phyloP scores from a whole-genome alignment of 2,113 vertebrate genomes.

The Oreocharis arfaki region DNA sequence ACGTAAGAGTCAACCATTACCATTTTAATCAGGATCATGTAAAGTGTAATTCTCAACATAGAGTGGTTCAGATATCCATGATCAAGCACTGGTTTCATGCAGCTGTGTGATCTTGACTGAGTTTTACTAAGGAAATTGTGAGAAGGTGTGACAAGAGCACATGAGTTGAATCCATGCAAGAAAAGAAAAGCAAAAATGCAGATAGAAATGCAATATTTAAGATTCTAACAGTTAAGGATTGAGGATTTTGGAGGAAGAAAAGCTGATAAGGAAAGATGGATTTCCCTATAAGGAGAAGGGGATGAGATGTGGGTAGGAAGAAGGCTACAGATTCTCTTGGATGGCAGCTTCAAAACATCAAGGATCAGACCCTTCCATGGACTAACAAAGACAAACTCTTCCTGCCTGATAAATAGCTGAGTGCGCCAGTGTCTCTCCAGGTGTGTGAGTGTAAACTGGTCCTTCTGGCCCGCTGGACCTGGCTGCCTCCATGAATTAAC shows the following conservation, averaged over 20 bases:
- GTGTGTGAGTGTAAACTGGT: neutral
- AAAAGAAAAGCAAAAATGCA: neutral
- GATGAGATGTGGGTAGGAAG: fast-evolving
- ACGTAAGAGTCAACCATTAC: neutral
- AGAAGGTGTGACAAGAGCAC: neutral
- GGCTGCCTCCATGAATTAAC: neutral
- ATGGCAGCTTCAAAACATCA: neutral
- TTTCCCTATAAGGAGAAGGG: neutral
- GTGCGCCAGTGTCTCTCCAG: neutral
- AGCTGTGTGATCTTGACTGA: neutral
- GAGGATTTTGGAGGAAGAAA: neutral
- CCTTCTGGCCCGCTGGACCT: neutral
- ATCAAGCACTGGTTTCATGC: neutral
- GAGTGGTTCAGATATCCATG: neutral
- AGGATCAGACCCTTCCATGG: neutral
- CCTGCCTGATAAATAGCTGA: neutral
- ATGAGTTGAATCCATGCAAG: neutral
- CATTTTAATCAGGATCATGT: neutral
- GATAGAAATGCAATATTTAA: neutral
- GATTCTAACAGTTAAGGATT: neutral
- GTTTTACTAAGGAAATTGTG: neutral
- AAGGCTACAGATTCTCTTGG: neutral
- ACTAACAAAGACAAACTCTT: neutral
- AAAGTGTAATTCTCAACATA: neutral
- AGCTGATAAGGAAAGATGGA: neutral